Evolutionary conservation across 2,113 vertebrate genomes (phyloP).

Genomic region (Takifugu bimaculatus): DNA sequence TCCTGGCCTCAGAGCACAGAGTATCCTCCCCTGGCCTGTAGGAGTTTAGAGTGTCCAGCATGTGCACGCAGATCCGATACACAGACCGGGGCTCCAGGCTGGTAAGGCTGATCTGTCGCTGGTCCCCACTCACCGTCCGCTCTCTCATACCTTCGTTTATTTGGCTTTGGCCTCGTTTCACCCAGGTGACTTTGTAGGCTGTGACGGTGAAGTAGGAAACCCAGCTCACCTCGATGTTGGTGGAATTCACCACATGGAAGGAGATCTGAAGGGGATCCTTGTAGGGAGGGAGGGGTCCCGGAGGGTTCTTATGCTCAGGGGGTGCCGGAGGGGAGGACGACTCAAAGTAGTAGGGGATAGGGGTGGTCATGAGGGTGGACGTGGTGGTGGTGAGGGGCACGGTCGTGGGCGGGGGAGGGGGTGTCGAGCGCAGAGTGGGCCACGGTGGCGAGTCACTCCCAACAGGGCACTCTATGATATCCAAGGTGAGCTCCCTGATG

Average conservation of each 20-base stretch:
- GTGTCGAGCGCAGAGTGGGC: slow-evolving; percentile 73
- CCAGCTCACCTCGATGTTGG: slow-evolving; percentile 91
- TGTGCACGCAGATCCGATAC: slow-evolving; percentile 92
- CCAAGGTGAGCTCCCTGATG: slow-evolving; percentile 91
- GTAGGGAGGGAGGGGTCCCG: slow-evolving; percentile 76
- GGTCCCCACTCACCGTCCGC: slow-evolving; percentile 85
- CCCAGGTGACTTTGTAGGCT: slow-evolving; percentile 95
- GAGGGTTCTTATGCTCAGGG: slow-evolving; percentile 73
- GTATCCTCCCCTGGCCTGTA: slow-evolving; percentile 89
- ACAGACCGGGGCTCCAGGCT: slow-evolving; percentile 87
- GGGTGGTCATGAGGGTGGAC: slow-evolving; percentile 55
- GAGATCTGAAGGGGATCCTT: slow-evolving; percentile 86
- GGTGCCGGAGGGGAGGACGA: slow-evolving; percentile 63
- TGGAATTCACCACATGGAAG: slow-evolving; percentile 88
- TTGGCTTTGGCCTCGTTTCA: slow-evolving; percentile 91
- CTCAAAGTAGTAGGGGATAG: slow-evolving; percentile 52
- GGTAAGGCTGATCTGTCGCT: slow-evolving; percentile 80
- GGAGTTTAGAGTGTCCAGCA: slow-evolving; percentile 87
- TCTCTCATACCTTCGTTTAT: slow-evolving; percentile 89
- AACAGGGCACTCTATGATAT: slow-evolving; percentile 87
- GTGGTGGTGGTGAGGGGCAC: slow-evolving; percentile 50
- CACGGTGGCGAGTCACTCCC: slow-evolving; percentile 63
- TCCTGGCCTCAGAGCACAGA: slow-evolving; percentile 80
- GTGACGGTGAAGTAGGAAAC: slow-evolving; percentile 86
- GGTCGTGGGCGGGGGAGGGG: slow-evolving; percentile 62